Evolutionary conservation across 2,113 vertebrate genomes (phyloP).

Genomic region (Anolis sagrei): DNA sequence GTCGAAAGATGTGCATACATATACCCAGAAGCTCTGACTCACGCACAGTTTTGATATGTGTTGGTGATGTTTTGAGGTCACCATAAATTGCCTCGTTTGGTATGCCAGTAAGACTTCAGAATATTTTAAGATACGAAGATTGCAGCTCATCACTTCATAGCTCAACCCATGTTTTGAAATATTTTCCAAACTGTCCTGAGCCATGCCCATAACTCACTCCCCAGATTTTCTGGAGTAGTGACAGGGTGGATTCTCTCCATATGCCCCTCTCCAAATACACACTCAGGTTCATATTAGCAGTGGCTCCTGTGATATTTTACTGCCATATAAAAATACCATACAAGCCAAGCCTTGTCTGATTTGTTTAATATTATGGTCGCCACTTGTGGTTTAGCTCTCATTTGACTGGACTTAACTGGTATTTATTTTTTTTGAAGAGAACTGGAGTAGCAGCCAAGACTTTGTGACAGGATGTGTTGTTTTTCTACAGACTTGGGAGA

Average conservation of each 20-base stretch:
- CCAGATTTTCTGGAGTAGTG: neutral
- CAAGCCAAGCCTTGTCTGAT: neutral
- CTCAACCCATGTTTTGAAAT: neutral
- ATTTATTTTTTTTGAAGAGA: slow-evolving; percentile 16
- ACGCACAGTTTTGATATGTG: neutral
- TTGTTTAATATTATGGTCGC: neutral
- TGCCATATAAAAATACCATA: neutral
- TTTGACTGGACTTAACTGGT: slow-evolving; percentile 12
- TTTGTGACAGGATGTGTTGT: neutral
- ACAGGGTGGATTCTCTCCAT: neutral
- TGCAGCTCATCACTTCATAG: neutral
- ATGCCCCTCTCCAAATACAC: neutral
- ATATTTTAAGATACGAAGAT: neutral
- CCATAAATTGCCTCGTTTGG: neutral
- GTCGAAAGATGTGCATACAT: neutral
- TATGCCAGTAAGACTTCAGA: neutral
- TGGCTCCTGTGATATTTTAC: neutral
- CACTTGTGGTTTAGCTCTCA: slow-evolving; percentile 6
- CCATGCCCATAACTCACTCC: neutral
- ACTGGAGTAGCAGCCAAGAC: neutral
- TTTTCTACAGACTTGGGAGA: neutral
- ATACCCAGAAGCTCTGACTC: no score
- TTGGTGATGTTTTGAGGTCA: neutral
- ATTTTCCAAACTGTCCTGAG: neutral
- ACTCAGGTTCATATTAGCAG: neutral